Evolutionary conservation across 2,797 vertebrate genomes (phyloP).

Genomic region (Tenualosa thibaudeaui): DNA sequence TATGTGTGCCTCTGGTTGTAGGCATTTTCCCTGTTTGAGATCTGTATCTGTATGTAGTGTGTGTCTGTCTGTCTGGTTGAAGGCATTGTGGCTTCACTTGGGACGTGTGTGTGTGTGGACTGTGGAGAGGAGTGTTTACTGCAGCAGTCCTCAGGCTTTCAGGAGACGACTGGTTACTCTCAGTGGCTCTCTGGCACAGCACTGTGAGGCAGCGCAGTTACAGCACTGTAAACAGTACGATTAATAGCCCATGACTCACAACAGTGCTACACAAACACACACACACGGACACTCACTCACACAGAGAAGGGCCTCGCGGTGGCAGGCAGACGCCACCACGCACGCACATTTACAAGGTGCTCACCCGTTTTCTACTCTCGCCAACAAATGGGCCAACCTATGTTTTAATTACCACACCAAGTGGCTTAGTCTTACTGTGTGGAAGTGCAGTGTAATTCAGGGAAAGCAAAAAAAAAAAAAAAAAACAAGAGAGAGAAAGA

Average conservation of each 20-base stretch:
- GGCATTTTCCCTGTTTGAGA: not conserved
- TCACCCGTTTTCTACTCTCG: constrained; percentile 54
- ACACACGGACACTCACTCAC: constrained; percentile 46
- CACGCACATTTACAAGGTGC: constrained; percentile 51
- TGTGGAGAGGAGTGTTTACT: constrained; percentile 33
- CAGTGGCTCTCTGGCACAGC: constrained; percentile 62
- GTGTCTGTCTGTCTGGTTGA: not conserved
- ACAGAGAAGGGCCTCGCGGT: not conserved
- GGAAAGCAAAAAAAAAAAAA: constrained; percentile 15
- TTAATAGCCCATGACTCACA: constrained; percentile 78
- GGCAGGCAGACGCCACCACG: constrained; percentile 8
- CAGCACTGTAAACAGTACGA: constrained; percentile 77
- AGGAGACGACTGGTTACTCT: constrained; percentile 66
- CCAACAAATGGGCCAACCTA: constrained; percentile 52
- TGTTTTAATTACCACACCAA: constrained; percentile 53
- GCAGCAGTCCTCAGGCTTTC: constrained; percentile 50
- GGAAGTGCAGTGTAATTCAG: constrained; percentile 31
- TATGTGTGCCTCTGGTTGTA: not conserved
- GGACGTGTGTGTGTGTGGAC: constrained; percentile 9
- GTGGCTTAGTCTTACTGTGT: constrained; percentile 24
- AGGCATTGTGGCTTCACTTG: constrained; percentile 2
- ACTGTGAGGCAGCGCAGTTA: constrained; percentile 66
- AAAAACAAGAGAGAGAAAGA: not conserved
- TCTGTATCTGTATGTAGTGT: not conserved
- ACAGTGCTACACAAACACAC: constrained; percentile 66